These are phyloP conservation scores for Megalonaias nervosa DNA, from an alignment of 1,140 invertebrate species.

Conservation along the genomic window DNA sequence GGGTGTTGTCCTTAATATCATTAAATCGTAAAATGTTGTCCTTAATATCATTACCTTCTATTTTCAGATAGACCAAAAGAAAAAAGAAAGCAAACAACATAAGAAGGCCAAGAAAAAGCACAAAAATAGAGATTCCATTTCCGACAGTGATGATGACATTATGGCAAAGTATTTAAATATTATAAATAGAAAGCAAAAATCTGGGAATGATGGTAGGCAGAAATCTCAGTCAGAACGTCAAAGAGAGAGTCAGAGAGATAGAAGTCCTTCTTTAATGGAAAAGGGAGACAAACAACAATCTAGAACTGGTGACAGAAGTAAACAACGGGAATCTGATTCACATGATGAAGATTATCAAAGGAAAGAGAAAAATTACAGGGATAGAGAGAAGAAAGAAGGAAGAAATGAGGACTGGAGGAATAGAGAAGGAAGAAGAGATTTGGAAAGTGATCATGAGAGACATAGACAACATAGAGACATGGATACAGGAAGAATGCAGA, in stretches of 20 bases:
- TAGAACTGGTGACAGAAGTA: not conserved
- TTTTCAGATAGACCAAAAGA: slow-evolving; percentile 29
- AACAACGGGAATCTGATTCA: slow-evolving; percentile 1
- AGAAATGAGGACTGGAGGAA: not conserved
- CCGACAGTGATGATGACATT: slow-evolving; percentile 32
- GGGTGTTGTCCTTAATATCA: not conserved
- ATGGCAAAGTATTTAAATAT: slow-evolving; percentile 31
- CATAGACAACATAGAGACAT: slow-evolving; percentile 4
- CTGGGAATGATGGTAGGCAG: slow-evolving; percentile 12
- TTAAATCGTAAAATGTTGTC: not conserved
- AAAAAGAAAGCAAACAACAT: not conserved
- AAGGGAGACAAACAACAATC: not conserved
- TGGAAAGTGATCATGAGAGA: not conserved
- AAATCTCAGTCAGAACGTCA: not conserved
- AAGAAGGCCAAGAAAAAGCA: slow-evolving; percentile 26
- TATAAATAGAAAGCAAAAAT: slow-evolving; percentile 27
- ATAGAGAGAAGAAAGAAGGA: slow-evolving; percentile 3
- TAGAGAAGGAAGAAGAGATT: not conserved
- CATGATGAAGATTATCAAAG: not conserved
- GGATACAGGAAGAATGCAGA: not conserved
- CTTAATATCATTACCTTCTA: not conserved
- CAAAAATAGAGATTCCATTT: slow-evolving; percentile 4
- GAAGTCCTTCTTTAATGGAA: too few species aligned
- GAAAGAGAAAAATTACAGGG: not conserved
- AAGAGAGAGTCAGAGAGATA: too few species aligned